Base-by-base conservation (phyloP, 2,888 invertebrate species). In the Hemithea aestivaria region DNA sequence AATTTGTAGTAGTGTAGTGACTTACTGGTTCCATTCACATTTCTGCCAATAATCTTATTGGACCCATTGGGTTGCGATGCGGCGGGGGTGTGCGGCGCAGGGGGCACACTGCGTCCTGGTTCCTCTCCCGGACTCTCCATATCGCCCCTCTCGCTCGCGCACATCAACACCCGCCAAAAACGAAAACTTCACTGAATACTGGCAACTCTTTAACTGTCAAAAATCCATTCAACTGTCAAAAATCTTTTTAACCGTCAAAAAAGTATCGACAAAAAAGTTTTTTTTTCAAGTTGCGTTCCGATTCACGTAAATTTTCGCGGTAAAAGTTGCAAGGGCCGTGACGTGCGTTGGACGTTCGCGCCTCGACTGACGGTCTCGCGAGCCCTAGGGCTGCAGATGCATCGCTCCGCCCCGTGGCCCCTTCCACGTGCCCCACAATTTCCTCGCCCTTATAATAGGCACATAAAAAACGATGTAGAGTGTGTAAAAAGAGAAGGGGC, bases 11-110 rank as follows among this genome's bases (percentile, higher is more conserved):
- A 8, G 27, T 54, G 45, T 41, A 43, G 74, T 73, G 76, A 88
- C 90, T 89, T 81, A 90, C 90, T 89, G 73, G 90, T 90, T 58
- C 90, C 90, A 81, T 90, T 90, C 76, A 89, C 84, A 71, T 90
- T 90, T 63, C 90, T 87, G 66, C 90, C 90, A 80, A 90, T 89
- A 63, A 90, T 89, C 80, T 90, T 90, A 76, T 88, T 87, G 71
- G 89, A 88, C 51, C 88, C 87, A 50, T 89, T 89, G 48, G 87
- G 76, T 48, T 85, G 81, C 50, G 57, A 41, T 58, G 81, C 79
- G 47, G 82, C 72, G 64, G 87, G 80, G 57, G 84, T 69, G 66
- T 80, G 74, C 60, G 77, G 73, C 51, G 73, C 73, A 62, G 78
- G 69, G 63, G 77, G 73, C 32, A 62, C 72, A 43, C 56, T 71